Percentiles rank a stretch among this genome's conserved stretches.
Conservation (phyloP, 2,888 invertebrate genomes). For the Creontiades dilutus region DNA sequence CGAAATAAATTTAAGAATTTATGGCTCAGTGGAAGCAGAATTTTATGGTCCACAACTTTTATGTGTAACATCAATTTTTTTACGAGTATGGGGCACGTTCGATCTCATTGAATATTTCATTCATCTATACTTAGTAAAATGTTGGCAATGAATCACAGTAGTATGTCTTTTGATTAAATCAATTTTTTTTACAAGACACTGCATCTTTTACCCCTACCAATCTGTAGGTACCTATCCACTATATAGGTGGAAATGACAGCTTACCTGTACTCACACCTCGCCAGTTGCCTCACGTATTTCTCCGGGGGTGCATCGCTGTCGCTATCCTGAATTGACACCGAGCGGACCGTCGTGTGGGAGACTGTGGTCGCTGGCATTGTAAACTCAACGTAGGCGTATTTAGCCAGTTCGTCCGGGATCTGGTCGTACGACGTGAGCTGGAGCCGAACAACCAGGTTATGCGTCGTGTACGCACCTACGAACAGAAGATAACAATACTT, state of each 20-base stretch:
- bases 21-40: too few species aligned
- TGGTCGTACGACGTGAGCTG: constrained; percentile 98
- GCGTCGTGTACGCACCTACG: constrained; percentile 97
- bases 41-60: too few species aligned
- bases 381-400: constrained; percentile 95
- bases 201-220: too few species aligned
- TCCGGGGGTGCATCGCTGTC: constrained; percentile 95
- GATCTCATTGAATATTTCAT: too few species aligned
- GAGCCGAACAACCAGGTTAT: constrained; percentile 95
- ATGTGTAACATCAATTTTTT: too few species aligned
- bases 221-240: too few species aligned
- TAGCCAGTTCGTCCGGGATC: constrained; percentile 94
- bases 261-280: constrained; percentile 96
- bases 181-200: too few species aligned
- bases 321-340: constrained; percentile 92
- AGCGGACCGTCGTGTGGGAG: constrained; percentile 96
- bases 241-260: constrained; percentile 72
- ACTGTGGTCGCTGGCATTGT: constrained; percentile 95
- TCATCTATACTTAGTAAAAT: too few species aligned
- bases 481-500: neutral
- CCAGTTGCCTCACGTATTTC: constrained; percentile 97
- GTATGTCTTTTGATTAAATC: too few species aligned
- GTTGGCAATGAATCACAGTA: too few species aligned
- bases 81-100: too few species aligned
- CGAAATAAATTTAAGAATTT: too few species aligned